A percentile compares a stretch with the other conserved stretches of the same genome.
Evolutionary conservation across 2,797 vertebrate genomes (phyloP).

Genomic region (Falco concolor): DNA sequence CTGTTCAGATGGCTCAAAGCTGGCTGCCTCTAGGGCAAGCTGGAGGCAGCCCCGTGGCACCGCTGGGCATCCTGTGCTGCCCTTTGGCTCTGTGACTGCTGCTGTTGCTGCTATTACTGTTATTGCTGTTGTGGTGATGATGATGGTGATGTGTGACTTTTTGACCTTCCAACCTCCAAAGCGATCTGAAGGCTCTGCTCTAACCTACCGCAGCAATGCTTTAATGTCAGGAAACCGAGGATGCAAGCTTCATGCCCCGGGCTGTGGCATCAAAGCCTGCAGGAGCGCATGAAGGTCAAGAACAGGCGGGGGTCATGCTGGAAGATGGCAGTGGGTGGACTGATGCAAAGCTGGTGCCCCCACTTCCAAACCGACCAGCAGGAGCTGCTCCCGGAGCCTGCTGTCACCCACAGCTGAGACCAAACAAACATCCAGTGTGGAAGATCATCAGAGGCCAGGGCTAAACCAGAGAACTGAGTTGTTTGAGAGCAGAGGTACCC

Average conservation of each 20-base stretch:
- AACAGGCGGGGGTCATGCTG: background rate
- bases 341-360: background rate
- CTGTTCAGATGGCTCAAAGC: background rate
- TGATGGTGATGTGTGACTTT: background rate
- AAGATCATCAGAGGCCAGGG: background rate
- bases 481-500: background rate
- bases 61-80: background rate
- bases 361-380: fast-evolving
- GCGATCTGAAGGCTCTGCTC: background rate
- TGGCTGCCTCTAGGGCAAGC: background rate
- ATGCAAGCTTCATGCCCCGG: background rate
- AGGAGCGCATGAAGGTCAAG: background rate
- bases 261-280: background rate
- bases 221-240: background rate
- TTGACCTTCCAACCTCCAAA: background rate
- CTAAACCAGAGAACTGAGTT: background rate
- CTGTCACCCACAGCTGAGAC: background rate
- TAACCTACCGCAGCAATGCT: background rate
- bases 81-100: background rate
- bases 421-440: background rate
- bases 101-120: background rate
- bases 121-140: background rate
- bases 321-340: background rate
- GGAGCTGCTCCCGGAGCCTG: background rate
- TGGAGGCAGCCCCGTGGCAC: background rate